Conservation (phyloP, 2,888 invertebrate species). For the Cacoxenus indagator region DNA sequence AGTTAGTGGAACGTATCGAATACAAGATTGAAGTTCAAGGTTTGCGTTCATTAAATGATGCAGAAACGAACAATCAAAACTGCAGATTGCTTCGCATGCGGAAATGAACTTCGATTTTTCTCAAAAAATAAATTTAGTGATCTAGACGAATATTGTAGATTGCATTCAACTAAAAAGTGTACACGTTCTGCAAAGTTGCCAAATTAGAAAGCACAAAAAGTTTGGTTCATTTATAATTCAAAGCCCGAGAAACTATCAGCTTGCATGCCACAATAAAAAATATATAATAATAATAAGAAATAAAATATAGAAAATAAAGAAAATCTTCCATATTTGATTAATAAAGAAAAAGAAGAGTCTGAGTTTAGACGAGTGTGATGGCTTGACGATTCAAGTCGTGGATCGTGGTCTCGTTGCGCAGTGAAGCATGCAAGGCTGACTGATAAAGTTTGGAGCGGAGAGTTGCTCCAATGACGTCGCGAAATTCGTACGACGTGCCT, state of each 20-base stretch:
- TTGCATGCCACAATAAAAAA: not conserved
- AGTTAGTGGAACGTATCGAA: constrained; percentile 4
- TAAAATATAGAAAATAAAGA: not conserved
- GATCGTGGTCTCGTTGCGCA: not conserved
- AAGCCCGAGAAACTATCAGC: not conserved
- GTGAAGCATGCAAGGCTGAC: no score
- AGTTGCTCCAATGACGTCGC: not conserved
- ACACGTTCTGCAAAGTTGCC: not conserved
- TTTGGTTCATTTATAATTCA: not conserved
- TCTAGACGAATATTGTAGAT: not conserved
- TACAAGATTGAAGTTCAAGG: constrained; percentile 3
- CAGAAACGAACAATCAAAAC: not conserved
- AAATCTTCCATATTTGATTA: no score
- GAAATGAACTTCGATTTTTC: no score
- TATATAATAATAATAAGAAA: not conserved
- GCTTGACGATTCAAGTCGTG: not conserved
- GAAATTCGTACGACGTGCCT: not conserved
- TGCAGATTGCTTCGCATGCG: not conserved
- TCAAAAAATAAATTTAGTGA: not conserved
- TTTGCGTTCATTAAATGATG: not conserved
- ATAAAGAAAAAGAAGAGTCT: no score
- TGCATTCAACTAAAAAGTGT: no score
- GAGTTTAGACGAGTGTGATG: no score
- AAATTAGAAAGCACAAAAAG: constrained; percentile 1
- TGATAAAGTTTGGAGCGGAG: not conserved